Evolutionary conservation across 2,888 invertebrate genomes (phyloP), one percentile per base, ranked within the genome.

Genomic region (Eustalomyia histrio): DNA sequence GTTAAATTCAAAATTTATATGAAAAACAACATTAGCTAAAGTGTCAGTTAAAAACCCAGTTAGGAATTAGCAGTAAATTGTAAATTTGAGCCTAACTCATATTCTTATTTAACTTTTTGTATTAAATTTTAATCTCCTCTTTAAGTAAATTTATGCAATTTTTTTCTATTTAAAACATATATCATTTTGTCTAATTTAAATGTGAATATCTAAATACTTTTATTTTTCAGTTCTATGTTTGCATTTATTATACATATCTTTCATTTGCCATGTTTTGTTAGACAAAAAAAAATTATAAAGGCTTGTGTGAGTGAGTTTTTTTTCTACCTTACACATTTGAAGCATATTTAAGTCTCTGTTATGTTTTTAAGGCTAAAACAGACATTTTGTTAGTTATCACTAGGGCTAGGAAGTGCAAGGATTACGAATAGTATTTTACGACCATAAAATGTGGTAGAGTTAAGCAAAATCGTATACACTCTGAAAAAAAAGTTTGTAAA

Each of bases 241-340:
- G 72, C 55, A 61, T 72, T 47, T 55, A 65, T 67, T 67, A 61
- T 29, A 29, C 29, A 29, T 60, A 65, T 71, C 76, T 65, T 60
- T 72, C 76, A 72, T 72, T 76, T 78, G 72, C 76, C 65, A 43
- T 78, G 71, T 72, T 65, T 52, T 60, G 65, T 60, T 67, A 69
- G 53, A 57, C n/a, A 33, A 9, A 29, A 29, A 24, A 78, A 61
- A 72, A 69, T 69, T 76, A 50, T 76, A 69, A 76, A 76, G 50
- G 69, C 43, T 47, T 47, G 43, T 47, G 35, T 39, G n/a, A n/a
- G n/a, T n/a, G n/a, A n/a, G n/a, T 39, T 47, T 47, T n/a, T n/a
- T 10, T 47, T n/a, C 10, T n/a, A n/a, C n/a, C 3, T n/a, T 39
- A 2, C 4, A 2, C 4, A 12, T 39, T 12, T 12, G 14, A 10